phyloP scores from a whole-genome alignment of 2,797 vertebrate genomes.

The Oryzias sinensis region DNA sequence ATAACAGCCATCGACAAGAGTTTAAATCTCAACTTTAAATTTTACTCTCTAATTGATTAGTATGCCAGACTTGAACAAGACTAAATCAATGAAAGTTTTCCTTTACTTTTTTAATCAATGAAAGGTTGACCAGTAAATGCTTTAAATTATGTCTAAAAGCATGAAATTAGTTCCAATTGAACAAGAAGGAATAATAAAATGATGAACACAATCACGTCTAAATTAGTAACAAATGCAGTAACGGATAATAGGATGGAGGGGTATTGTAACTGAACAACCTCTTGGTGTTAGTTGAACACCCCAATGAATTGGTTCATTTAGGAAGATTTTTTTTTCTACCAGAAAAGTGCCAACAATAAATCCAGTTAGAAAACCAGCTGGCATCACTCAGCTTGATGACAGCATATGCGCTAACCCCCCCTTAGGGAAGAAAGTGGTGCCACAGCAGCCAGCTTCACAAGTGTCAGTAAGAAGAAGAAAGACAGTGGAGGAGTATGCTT shows the following conservation, averaged over 20 bases:
- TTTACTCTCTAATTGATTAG: no score
- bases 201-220: slow-evolving; percentile 20
- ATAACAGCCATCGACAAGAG: no score
- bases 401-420: slow-evolving; percentile 48
- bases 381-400: slow-evolving; percentile 69
- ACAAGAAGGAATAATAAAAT: slow-evolving; percentile 27
- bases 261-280: slow-evolving; percentile 31
- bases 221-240: slow-evolving; percentile 28
- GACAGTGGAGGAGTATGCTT: slow-evolving; percentile 9
- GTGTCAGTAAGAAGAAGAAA: slow-evolving; percentile 26
- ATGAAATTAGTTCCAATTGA: slow-evolving; percentile 9
- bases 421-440: slow-evolving; percentile 27
- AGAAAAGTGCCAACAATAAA: slow-evolving; percentile 66
- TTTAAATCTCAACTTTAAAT: background rate
- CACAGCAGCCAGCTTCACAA: slow-evolving; percentile 47
- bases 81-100: no score
- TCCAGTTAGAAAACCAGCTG: slow-evolving; percentile 68
- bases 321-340: slow-evolving; percentile 4
- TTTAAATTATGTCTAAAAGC: background rate
- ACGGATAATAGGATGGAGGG: slow-evolving; percentile 21
- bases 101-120: no score
- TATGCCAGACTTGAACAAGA: no score
- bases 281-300: slow-evolving; percentile 11
- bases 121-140: background rate
- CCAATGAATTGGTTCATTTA: slow-evolving; percentile 67